Base-by-base conservation (phyloP, 2,797 vertebrate genomes). In the Aldrovandia affinis region DNA sequence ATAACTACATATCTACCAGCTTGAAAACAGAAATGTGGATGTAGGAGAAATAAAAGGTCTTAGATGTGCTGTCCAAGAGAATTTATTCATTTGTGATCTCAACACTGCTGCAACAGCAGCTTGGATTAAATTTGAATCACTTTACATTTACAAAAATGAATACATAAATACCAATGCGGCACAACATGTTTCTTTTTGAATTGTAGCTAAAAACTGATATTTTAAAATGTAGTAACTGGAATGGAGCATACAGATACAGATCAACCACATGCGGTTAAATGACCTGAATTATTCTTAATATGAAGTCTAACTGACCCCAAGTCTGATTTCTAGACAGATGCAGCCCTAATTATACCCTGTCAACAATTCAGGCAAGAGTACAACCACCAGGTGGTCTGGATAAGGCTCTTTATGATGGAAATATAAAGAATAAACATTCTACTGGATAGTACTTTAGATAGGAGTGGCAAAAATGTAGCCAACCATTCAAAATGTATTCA, bases 91-190 rank as follows among this genome's bases (percentile, higher is more conserved):
- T 8, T 63, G 25, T 68, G 14, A 68, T 36, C 36, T 68, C 63
- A 18, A 68, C 63, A 33, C 63, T 68, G 63, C 63, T 3, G 30
- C 30, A n/a, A 36, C 63, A 68, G 63, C 63, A 9, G 30, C 30
- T 68, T 68, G 63, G 30, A 68, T 68, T 68, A 33, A 8, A 68
- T 68, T 68, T 68, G 63, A 68, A 68, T 68, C 30, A 33, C 28
- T 68, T 68, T 33, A 68, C 59, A 63, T 63, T 30, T 68, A 8
- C 3, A 68, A 33, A 65, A 68, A 68, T 3, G 25, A 63, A 68
- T 68, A 33, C 14, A 68, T 68, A 68, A 33, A 68, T 36, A 68
- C 30, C 12, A 33, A 68, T 68, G 28, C 30, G 5, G n/a, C 1
- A 10, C 63, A 15, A 33, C 10, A 10, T 8, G 25, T 25, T 28